These are phyloP conservation scores for Gymnobelideus leadbeateri DNA, from an alignment of 2,113 vertebrate genomes.

Conservation along the genomic window DNA sequence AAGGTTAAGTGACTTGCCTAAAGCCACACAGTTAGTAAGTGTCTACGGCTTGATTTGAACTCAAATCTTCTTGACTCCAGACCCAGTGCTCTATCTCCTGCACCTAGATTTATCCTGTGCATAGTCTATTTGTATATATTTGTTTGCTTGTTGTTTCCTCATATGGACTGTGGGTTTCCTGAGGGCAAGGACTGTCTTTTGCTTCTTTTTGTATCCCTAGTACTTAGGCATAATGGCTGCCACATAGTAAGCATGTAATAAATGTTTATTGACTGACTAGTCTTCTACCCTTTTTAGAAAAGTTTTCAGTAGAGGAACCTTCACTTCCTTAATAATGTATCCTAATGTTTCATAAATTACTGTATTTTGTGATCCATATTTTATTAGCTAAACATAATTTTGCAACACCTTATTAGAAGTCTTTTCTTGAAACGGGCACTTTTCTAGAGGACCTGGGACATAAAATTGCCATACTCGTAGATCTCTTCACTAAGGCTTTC, in stretches of 20 bases:
- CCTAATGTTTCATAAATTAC: not conserved
- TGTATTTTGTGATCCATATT: not conserved
- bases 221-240: not conserved
- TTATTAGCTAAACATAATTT: not conserved
- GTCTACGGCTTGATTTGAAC: not conserved
- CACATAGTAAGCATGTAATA: not conserved
- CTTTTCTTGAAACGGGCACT: not conserved
- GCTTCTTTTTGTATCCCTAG: not conserved
- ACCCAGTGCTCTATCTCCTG: not conserved
- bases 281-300: not conserved
- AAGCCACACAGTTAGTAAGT: not conserved
- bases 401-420: not conserved
- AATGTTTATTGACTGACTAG: not conserved
- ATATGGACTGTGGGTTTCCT: not conserved
- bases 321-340: not conserved
- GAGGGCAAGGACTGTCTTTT: too few species aligned
- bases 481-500: not conserved
- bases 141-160: not conserved
- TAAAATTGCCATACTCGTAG: not conserved
- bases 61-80: not conserved
- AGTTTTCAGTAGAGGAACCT: not conserved
- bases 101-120: not conserved
- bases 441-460: not conserved
- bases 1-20: not conserved
- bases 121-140: too few species aligned